Evolutionary conservation across 1,140 invertebrate genomes (phyloP).

Genomic region (Drosophila rufa): DNA sequence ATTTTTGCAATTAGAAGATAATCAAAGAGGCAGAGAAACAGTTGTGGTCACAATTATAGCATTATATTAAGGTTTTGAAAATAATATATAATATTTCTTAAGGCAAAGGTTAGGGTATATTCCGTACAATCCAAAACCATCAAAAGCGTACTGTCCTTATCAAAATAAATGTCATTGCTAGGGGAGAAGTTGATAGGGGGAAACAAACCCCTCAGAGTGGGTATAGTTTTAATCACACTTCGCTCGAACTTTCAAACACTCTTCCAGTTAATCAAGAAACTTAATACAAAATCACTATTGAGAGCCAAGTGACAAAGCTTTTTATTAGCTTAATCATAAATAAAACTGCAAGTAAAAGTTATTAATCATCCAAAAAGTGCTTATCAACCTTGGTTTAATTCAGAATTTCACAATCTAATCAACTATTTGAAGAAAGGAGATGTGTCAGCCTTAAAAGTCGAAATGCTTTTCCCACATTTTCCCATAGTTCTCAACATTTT

Average conservation of each 20-base stretch:
- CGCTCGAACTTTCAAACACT: not conserved
- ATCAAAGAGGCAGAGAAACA: not conserved
- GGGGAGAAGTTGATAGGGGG: constrained; percentile 3
- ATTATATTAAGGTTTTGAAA: not conserved
- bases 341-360: constrained; percentile 7
- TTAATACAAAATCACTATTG: not conserved
- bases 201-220: not conserved
- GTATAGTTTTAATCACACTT: constrained; percentile 29
- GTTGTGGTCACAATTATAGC: not conserved
- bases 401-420: constrained; percentile 16
- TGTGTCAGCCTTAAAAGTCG: not conserved
- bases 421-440: constrained; percentile 3
- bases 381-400: constrained; percentile 5
- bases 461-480: constrained; percentile 12
- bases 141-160: constrained; percentile 15
- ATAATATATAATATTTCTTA: no score
- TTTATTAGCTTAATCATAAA: constrained; percentile 6
- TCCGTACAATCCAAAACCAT: not conserved
- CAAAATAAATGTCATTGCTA: not conserved
- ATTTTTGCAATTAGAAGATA: not conserved
- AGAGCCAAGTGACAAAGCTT: constrained; percentile 11
- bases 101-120: no score
- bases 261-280: not conserved
- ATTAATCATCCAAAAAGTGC: constrained; percentile 5
- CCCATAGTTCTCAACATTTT: constrained; percentile 24